Percentiles rank a stretch among this genome's conserved stretches.
These are phyloP conservation scores for Thunnus thynnus DNA, from an alignment of 2,113 vertebrate genomes.

Conservation along the genomic window DNA sequence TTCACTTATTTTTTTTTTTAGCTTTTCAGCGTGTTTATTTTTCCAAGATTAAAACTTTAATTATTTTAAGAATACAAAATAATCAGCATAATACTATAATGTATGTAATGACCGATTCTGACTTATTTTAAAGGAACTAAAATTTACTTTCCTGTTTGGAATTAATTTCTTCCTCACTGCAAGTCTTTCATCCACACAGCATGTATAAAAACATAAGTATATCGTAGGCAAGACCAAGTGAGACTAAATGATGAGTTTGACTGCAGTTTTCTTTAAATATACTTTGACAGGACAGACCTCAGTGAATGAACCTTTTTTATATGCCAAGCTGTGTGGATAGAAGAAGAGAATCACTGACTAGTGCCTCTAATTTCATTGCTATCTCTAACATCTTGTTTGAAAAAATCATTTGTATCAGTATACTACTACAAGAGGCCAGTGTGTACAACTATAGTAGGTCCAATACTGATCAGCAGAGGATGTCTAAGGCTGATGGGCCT, in stretches of 20 bases:
- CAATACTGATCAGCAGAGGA: constrained; percentile 18
- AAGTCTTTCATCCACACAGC: constrained; percentile 8
- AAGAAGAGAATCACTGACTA: neutral
- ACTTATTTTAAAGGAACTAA: neutral
- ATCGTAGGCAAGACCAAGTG: neutral
- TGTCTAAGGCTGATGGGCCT: constrained; percentile 23
- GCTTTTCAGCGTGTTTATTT: constrained; percentile 59
- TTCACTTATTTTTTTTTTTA: neutral
- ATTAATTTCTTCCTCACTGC: neutral
- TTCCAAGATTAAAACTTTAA: constrained; percentile 66
- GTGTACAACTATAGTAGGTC: constrained; percentile 25
- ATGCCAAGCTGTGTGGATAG: neutral
- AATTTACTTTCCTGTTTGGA: constrained; percentile 10
- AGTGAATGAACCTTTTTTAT: neutral
- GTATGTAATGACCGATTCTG: constrained; percentile 9
- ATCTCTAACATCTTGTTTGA: neutral
- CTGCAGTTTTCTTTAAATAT: constrained; percentile 10
- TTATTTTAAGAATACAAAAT: constrained; percentile 74
- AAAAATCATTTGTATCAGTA: neutral
- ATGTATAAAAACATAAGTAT: constrained; percentile 18
- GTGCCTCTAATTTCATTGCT: neutral
- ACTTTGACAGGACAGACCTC: constrained; percentile 8
- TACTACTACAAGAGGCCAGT: neutral
- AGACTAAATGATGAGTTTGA: constrained; percentile 1
- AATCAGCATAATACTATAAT: constrained; percentile 35